Evolutionary conservation across 1,140 invertebrate species (phyloP).

Genomic region (Pentalonia nigronervosa): DNA sequence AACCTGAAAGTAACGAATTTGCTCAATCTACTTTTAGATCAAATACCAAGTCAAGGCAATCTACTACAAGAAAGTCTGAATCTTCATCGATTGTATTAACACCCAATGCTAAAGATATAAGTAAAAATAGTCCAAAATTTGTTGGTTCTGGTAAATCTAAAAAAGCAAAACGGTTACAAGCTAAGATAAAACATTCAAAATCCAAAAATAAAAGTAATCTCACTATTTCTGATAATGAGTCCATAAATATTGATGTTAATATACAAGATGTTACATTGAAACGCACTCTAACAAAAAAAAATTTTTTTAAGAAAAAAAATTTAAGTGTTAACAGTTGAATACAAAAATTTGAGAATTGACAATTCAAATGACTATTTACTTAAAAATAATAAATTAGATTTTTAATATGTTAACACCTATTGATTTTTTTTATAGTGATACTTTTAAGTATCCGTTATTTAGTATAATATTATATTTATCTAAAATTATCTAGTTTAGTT

Average conservation of each 20-base stretch:
- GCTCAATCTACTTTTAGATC: slow-evolving; percentile 46
- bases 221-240: not conserved
- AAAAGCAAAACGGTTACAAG: not conserved
- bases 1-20: slow-evolving; percentile 5
- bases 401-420: not conserved
- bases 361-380: slow-evolving; percentile 16
- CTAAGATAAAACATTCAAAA: slow-evolving; percentile 1
- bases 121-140: not conserved
- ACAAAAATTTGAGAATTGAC: not conserved
- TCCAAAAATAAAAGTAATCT: slow-evolving; percentile 8
- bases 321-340: not conserved
- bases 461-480: not conserved
- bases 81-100: not conserved
- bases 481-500: not conserved
- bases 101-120: not conserved
- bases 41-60: not conserved
- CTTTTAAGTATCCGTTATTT: not conserved
- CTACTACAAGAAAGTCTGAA: not conserved
- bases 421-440: not conserved
- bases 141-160: slow-evolving; percentile 21
- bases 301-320: slow-evolving; percentile 49
- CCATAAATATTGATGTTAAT: slow-evolving; percentile 46
- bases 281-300: slow-evolving; percentile 25
- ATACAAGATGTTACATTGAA: slow-evolving; percentile 40
- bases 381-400: not conserved